Conservation (phyloP, 2,113 vertebrate species). For the Peromyscus californicus region DNA sequence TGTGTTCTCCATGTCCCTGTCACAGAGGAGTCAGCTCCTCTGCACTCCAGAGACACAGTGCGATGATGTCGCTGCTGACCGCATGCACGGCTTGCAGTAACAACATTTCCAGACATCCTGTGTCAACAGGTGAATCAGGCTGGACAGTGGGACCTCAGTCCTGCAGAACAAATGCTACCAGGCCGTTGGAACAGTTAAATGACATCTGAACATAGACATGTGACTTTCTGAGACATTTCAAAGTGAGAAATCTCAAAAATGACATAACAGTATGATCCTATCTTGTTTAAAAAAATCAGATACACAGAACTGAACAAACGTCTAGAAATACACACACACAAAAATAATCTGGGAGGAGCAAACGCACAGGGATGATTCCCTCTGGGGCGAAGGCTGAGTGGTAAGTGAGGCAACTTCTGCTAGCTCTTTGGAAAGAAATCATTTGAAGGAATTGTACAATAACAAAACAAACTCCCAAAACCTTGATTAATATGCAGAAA, state of each 20-base stretch:
- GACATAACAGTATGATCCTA: not conserved
- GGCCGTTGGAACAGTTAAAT: not conserved
- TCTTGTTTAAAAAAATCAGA: not conserved
- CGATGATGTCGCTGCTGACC: not conserved
- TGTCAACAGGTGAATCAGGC: not conserved
- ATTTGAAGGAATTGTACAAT: slow-evolving; percentile 5
- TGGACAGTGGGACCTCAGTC: not conserved
- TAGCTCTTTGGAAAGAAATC: slow-evolving; percentile 42
- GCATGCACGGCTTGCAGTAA: not conserved
- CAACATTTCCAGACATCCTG: not conserved
- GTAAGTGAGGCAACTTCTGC: slow-evolving; percentile 1
- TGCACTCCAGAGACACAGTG: not conserved
- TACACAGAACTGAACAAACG: not conserved
- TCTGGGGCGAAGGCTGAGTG: not conserved
- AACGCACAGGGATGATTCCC: not conserved
- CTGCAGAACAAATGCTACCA: not conserved
- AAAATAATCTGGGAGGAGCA: slow-evolving; percentile 52
- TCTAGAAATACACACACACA: slow-evolving; percentile 37
- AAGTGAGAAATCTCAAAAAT: slow-evolving; percentile 27
- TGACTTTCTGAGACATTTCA: slow-evolving; percentile 58
- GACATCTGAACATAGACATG: not conserved
- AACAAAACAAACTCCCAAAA: slow-evolving; percentile 22
- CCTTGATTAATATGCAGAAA: not conserved
- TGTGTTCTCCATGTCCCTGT: not conserved
- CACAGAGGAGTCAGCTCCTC: not conserved